Conservation (phyloP, 2,888 invertebrate species). For the Nymphalis polychloros region DNA sequence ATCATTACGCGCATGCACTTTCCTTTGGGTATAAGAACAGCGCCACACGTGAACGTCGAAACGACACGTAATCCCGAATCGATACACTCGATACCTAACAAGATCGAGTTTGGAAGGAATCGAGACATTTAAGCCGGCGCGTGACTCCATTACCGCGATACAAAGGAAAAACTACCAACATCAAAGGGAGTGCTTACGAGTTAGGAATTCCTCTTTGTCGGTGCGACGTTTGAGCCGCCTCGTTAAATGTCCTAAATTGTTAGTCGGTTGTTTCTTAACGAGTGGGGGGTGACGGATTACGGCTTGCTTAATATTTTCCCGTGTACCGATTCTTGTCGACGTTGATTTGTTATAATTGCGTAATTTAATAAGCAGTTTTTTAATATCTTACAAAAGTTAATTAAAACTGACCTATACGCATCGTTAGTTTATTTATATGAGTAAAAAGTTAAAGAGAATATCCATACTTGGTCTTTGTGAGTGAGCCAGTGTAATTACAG, state of each 20-base stretch:
- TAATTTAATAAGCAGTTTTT: not conserved
- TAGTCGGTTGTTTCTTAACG: constrained; percentile 38
- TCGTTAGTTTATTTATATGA: too few species aligned
- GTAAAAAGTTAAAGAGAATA: too few species aligned
- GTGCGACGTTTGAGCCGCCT: constrained; percentile 38
- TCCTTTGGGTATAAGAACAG: not conserved
- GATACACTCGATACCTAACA: constrained; percentile 52
- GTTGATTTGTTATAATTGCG: not conserved
- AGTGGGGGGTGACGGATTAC: constrained; percentile 35
- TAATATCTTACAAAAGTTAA: not conserved
- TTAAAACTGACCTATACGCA: not conserved
- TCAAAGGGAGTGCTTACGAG: constrained; percentile 52
- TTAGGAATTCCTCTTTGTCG: constrained; percentile 46
- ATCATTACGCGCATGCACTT: not conserved
- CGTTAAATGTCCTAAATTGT: constrained; percentile 45
- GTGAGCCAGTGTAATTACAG: too few species aligned
- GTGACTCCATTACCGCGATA: constrained; percentile 60
- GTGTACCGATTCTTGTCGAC: constrained; percentile 1
- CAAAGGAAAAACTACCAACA: constrained; percentile 53
- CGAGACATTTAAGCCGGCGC: constrained; percentile 62
- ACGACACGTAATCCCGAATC: constrained; percentile 49
- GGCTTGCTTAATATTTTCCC: constrained; percentile 32
- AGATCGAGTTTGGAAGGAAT: constrained; percentile 61
- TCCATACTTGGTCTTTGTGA: too few species aligned
- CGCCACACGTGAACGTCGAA: constrained; percentile 6